phyloP scores from a whole-genome alignment of 35 echinoderm and acorn worm genomes.

The Patiria miniata region DNA sequence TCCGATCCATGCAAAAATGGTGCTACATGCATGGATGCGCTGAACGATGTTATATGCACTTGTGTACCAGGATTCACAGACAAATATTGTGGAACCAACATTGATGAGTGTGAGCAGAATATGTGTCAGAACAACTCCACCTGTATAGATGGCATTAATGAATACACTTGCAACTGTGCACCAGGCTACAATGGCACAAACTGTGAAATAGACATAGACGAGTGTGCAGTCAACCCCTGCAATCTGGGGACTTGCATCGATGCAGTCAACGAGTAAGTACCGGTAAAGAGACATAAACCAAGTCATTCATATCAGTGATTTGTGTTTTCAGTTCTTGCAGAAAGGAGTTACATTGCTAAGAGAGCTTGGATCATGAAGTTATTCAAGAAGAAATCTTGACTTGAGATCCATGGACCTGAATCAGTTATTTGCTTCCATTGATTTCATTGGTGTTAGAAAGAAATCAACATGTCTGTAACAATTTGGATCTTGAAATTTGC shows the following conservation, averaged over 20 bases:
- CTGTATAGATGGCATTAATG: constrained; percentile 41
- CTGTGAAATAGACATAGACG: constrained; percentile 53
- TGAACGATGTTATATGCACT: background rate
- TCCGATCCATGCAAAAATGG: constrained; percentile 62
- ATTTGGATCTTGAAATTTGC: background rate
- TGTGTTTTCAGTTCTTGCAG: too few relatives aligned
- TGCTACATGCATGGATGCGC: constrained; percentile 45
- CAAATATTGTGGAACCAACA: constrained; percentile 12
- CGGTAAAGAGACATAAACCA: background rate
- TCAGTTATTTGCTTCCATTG: too few relatives aligned
- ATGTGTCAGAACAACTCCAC: constrained; percentile 65
- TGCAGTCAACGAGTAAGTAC: constrained; percentile 47
- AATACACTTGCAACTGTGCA: constrained; percentile 25
- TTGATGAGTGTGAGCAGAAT: constrained; percentile 43
- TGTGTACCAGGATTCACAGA: constrained; percentile 52
- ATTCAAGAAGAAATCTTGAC: background rate
- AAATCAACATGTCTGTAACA: background rate
- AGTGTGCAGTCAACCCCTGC: constrained; percentile 47
- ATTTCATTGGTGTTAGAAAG: background rate
- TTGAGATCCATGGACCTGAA: background rate
- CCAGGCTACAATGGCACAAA: constrained; percentile 44
- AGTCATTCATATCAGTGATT: background rate
- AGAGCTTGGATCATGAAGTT: background rate
- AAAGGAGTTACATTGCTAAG: background rate
- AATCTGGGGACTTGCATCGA: constrained; percentile 47